Base-by-base conservation (phyloP, 2,888 invertebrate genomes). In the Globia sparganii region DNA sequence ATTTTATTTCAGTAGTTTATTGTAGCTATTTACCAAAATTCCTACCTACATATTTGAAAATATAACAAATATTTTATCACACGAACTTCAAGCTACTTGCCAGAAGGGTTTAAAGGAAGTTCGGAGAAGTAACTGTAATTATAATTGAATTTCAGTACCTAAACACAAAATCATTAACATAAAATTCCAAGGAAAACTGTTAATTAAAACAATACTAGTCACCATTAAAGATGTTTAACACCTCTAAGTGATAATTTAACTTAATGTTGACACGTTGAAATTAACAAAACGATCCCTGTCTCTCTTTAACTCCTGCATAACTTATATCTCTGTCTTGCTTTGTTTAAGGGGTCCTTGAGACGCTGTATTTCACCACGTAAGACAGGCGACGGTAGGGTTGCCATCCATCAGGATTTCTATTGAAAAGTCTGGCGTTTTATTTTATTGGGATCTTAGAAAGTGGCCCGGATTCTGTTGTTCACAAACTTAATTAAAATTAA, bases 351-450 rank as follows among this genome's bases (percentile, higher is more conserved):
- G 73, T 74, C 59, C 85, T 86, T 78, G 78, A 86, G 83, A 86
- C 80, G 83, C 72, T 75, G 75, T 83, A 80, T 86, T 83, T 83
- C 68, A 82, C 82, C 83, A 83, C 83, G 80, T 70, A 84, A 72
- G 85, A 72, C 65, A 70, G 73, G 18, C 64, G 13, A 11, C 6
- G n/a, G 61, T 78, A 85, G 85, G 85, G 86, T 64, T 85, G 84
- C 21, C 79, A 79, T 77, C 21, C 31, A 53, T 84, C 31, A 76
- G 56, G 64, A 69, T 79, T 85, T 74, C 0, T 34, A 68, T 25
- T 71, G 83, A 74, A 61, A 78, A 73, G 40, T 71, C 65, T 53
- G 37, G 11, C 34, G 4, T 66, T 68, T 75, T 53, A 40, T 59
- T 66, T 80, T 11, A 58, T 58, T 77, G 18, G 6, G 11, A 34